These are phyloP conservation scores for Solen grandis DNA, from an alignment of 1,140 invertebrate species.

Conservation along the genomic window DNA sequence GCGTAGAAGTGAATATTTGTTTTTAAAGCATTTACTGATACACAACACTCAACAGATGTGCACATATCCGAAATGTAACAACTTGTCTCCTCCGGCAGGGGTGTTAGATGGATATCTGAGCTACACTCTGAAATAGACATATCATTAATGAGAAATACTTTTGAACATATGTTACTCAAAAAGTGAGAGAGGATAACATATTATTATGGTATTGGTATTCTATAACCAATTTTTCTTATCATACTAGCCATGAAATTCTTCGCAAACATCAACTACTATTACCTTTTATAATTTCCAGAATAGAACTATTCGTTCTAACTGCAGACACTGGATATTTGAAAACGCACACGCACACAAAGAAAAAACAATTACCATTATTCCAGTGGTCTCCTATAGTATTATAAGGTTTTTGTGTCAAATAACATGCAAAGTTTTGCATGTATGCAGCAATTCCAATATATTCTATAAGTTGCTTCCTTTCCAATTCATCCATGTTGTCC, in stretches of 20 bases:
- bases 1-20: constrained; percentile 10
- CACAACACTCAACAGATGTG: constrained; percentile 18
- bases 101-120: background rate
- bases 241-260: background rate
- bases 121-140: constrained; percentile 14
- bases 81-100: background rate
- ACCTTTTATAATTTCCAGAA: too few species aligned
- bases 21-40: background rate
- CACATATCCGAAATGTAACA: constrained; percentile 26
- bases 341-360: too few species aligned
- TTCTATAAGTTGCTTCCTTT: constrained; percentile 10
- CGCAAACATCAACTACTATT: too few species aligned
- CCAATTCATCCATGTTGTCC: background rate
- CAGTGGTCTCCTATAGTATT: background rate
- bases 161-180: background rate
- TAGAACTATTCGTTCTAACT: too few species aligned
- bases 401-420: background rate
- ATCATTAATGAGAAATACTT: background rate
- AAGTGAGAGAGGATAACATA: background rate
- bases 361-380: too few species aligned
- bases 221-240: background rate
- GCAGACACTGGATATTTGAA: too few species aligned
- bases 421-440: background rate
- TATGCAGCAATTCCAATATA: constrained; percentile 1
- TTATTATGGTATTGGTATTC: background rate